Evolutionary conservation across 2,888 invertebrate species (phyloP).

Genomic region (Drosophila birchii): DNA sequence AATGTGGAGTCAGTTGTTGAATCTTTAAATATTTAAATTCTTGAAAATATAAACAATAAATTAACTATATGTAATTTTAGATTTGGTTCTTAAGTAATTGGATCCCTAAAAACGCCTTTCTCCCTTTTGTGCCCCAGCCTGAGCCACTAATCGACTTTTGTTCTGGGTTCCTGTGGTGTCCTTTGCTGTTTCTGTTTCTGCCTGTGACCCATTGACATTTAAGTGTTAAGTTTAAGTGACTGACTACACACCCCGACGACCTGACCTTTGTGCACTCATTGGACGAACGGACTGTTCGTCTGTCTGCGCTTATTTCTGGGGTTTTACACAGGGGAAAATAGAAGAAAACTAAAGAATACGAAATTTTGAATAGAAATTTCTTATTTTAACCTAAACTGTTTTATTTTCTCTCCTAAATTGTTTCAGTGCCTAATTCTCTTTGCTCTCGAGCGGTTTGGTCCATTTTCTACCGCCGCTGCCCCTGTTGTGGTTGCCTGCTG

Average conservation of each 20-base stretch:
- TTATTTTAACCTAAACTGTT: not conserved
- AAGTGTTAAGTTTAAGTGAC: conserved; percentile 27
- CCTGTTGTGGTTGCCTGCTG: conserved; percentile 30
- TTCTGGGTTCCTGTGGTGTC: not conserved
- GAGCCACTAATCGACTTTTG: not conserved
- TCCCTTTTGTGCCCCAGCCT: not conserved
- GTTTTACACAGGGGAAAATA: not conserved
- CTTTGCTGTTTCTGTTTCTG: not conserved
- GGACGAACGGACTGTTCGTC: not conserved
- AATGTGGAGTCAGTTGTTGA: not conserved
- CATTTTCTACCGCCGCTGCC: conserved; percentile 6
- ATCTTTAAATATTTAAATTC: not conserved
- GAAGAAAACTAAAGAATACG: too few species aligned
- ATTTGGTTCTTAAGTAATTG: not conserved
- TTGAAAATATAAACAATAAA: too few species aligned
- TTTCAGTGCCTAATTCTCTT: conserved; percentile 14
- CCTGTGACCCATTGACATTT: conserved; percentile 27
- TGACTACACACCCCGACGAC: conserved; percentile 29
- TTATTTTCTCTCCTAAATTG: too few species aligned
- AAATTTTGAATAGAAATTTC: not conserved
- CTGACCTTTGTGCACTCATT: conserved; percentile 30
- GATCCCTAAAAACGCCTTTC: not conserved
- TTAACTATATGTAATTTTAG: too few species aligned
- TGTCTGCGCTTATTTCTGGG: conserved; percentile 9
- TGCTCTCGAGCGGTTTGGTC: conserved; percentile 2